Percentiles rank a stretch among this genome's conserved stretches.
Conservation (phyloP, 2,113 vertebrate species). For the Marmota monax region DNA sequence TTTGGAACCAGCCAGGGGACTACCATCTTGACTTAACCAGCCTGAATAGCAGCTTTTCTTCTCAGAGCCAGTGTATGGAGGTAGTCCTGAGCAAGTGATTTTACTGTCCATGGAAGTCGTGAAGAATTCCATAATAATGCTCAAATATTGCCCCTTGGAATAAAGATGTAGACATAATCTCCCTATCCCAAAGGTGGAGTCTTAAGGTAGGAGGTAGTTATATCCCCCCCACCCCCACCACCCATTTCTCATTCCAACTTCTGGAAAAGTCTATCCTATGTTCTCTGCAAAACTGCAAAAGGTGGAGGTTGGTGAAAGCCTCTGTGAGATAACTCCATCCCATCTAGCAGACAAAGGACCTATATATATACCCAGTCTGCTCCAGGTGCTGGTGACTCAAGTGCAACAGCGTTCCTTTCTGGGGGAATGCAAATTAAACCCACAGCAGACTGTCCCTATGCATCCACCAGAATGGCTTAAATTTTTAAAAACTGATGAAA, state of each 20-base stretch:
- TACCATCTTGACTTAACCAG: neutral
- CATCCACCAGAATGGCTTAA: neutral
- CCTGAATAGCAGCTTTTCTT: neutral
- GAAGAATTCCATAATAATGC: neutral
- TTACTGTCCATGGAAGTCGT: too few species aligned
- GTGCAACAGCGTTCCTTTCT: accelerated
- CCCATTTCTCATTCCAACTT: neutral
- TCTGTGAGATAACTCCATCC: neutral
- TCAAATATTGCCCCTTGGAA: neutral
- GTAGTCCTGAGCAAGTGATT: neutral
- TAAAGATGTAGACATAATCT: neutral
- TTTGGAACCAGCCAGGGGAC: neutral
- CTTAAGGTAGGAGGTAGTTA: neutral
- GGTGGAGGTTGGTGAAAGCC: neutral
- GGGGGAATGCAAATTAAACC: neutral
- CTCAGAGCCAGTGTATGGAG: neutral
- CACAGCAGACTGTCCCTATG: too few species aligned
- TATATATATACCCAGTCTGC: accelerated
- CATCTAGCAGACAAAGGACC: neutral
- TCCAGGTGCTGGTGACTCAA: neutral
- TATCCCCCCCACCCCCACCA: too few species aligned
- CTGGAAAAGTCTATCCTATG: neutral
- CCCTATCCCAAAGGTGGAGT: neutral
- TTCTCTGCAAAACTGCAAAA: neutral
- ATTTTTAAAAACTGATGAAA: neutral